These are phyloP conservation scores for Shinisaurus crocodilurus DNA, from an alignment of 2,113 vertebrate genomes.

Conservation along the genomic window DNA sequence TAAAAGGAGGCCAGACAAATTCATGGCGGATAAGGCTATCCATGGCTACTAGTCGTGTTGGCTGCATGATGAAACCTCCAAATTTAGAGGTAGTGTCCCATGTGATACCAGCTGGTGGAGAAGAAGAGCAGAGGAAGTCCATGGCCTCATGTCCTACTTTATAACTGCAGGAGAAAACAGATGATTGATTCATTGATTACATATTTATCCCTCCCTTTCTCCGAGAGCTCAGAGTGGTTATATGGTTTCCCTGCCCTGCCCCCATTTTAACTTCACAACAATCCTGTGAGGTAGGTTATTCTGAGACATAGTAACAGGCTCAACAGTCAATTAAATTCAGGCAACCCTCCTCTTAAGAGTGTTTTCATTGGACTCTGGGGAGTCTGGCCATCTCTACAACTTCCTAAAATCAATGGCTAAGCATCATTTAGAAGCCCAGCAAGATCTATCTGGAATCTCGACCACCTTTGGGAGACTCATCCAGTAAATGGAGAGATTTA, in stretches of 20 bases:
- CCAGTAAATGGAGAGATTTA: neutral
- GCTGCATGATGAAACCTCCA: neutral
- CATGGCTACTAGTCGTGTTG: too few species aligned
- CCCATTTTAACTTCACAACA: neutral
- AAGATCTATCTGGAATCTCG: neutral
- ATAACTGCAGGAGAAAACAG: too few species aligned
- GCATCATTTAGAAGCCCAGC: neutral
- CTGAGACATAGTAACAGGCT: neutral
- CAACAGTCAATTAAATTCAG: neutral
- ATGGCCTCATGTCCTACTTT: too few species aligned
- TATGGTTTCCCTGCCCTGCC: neutral
- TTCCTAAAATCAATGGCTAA: neutral
- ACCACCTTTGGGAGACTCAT: neutral
- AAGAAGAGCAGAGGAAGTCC: too few species aligned
- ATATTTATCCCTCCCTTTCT: slow-evolving; percentile 36
- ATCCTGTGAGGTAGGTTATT: neutral
- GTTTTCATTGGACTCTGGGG: neutral
- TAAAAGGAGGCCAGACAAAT: neutral
- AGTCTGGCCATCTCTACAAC: neutral
- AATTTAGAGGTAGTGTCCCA: neutral
- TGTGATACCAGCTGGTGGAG: neutral
- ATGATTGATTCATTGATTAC: neutral
- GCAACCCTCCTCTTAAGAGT: neutral
- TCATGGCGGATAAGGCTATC: neutral
- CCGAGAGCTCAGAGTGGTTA: too few species aligned